Evolutionary conservation across 2,113 vertebrate genomes (phyloP).

Genomic region (Elanoides forficatus): DNA sequence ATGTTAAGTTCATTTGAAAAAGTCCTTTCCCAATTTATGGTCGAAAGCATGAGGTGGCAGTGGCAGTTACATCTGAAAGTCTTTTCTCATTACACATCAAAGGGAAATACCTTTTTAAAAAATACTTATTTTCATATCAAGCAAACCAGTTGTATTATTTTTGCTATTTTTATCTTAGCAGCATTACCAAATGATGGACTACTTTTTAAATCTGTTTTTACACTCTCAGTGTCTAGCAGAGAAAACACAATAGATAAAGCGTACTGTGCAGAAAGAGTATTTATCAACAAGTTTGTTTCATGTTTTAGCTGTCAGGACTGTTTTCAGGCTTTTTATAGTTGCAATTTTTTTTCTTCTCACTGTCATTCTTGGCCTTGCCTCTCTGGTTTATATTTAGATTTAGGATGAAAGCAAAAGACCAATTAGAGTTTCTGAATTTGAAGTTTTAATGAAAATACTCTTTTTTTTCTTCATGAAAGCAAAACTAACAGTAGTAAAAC

Average conservation of each 20-base stretch:
- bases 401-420: not conserved
- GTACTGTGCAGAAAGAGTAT: not conserved
- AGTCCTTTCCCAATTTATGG: not conserved
- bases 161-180: not conserved
- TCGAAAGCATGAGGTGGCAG: not conserved
- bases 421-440: not conserved
- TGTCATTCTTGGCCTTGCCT: not conserved
- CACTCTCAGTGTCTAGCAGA: not conserved
- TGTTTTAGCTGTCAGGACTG: not conserved
- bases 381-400: not conserved
- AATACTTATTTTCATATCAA: not conserved
- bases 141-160: not conserved
- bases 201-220: not conserved
- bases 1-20: not conserved
- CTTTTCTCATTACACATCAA: not conserved
- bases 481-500: not conserved
- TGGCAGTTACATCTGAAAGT: not conserved
- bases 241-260: not conserved
- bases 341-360: not conserved
- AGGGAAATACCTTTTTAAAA: not conserved
- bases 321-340: not conserved
- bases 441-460: not conserved
- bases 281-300: slow-evolving; percentile 15
- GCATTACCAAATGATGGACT: not conserved
- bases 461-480: not conserved